Conservation (phyloP, 2,888 invertebrate genomes). For the Stratiomys singularior region DNA sequence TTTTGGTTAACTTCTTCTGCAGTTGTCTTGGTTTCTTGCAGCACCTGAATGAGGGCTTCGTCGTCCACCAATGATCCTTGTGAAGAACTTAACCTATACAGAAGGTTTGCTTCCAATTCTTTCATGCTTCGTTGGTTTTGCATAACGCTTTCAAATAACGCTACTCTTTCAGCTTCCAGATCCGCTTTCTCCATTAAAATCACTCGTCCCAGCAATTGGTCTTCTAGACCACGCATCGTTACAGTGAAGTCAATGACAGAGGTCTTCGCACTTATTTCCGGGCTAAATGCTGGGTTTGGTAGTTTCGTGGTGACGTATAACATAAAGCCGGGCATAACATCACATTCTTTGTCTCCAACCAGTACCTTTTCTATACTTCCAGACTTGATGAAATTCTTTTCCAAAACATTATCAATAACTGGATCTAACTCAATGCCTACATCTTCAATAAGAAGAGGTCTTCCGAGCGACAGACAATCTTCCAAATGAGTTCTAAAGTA, state of each 20-base stretch:
- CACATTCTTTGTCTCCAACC: conserved; percentile 96
- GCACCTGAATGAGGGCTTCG: conserved; percentile 90
- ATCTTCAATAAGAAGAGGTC: conserved; percentile 93
- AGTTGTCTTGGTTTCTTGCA: conserved; percentile 87
- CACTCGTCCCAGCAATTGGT: conserved; percentile 91
- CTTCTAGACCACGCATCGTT: conserved; percentile 95
- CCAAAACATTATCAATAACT: conserved; percentile 94
- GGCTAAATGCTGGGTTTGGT: conserved; percentile 95
- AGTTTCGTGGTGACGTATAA: conserved; percentile 96
- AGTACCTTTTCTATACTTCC: conserved; percentile 95
- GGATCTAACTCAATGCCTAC: conserved; percentile 95
- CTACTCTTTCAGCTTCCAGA: conserved; percentile 91
- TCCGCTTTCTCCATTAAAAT: conserved; percentile 97
- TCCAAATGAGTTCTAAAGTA: conserved; percentile 94
- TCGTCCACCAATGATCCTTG: conserved; percentile 95
- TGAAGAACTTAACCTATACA: conserved; percentile 91
- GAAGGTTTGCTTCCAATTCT: conserved; percentile 90
- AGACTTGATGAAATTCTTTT: conserved; percentile 97
- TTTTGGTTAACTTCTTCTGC: conserved; percentile 96
- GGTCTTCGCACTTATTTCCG: conserved; percentile 95
- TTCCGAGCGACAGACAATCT: conserved; percentile 85
- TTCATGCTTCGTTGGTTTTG: conserved; percentile 97
- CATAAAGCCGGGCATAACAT: conserved; percentile 95
- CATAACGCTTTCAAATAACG: conserved; percentile 94
- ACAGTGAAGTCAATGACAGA: conserved; percentile 98